Base-by-base conservation (phyloP, 2,888 invertebrate genomes). In the Ornithoptera priamus region DNA sequence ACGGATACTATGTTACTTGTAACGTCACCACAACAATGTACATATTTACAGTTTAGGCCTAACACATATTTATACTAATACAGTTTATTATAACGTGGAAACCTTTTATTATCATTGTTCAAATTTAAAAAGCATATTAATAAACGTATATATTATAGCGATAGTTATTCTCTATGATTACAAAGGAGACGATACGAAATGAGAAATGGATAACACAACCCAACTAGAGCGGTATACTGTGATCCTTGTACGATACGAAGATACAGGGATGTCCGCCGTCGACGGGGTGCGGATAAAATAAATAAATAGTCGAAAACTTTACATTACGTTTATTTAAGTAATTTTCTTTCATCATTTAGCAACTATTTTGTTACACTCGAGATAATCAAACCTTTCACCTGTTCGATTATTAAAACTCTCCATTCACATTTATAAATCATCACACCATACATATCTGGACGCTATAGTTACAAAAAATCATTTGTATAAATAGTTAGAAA, bases 21-120 rank as follows among this genome's bases (percentile, higher is more conserved):
- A 78, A 74, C 70, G 73, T 70, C 72, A 71, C 72, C 70, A 71
- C 61, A 6, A 30, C 57, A 77, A 80, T 87, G 81, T 89, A 90
- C 89, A 90, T 90, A 90, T 90, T 85, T 90, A 91, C 90, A 90
- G 70, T 72, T 75, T 76, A 77, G 75, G 75, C 76, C 75, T 76
- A 79, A 76, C 72, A 76, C 71, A 56, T 65, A 62, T 71, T 59
- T 65, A 65, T 60, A 63, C 39, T 57, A 59, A 15, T 59, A 68
- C 60, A 22, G 50, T 63, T n/a, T n/a, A 36, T 61, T 64, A 66
- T 20, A 68, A 63, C 18, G n/a, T 30, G n/a, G 57, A 59, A 50
- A 24, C n/a, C 12, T 30, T 12, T 22, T n/a, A 58, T 61, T 59
- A 67, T 68, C 62, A 22, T 60, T 60, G 30, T 61, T 30, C 56